These are phyloP conservation scores for Hipparchia sbordonii DNA, from an alignment of 2,888 invertebrate genomes.

Conservation along the genomic window DNA sequence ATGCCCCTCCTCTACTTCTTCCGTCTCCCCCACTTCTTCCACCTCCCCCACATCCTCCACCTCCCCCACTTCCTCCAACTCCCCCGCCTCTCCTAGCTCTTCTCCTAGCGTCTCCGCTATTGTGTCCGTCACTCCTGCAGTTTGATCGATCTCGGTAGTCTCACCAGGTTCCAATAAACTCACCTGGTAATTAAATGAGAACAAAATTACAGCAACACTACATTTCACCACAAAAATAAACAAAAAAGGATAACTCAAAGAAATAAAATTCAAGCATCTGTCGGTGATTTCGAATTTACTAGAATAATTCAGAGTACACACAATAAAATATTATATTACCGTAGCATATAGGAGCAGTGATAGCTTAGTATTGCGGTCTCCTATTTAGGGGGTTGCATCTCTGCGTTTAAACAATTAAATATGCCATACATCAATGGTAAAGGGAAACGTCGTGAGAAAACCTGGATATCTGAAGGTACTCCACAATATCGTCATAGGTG, in stretches of 20 bases:
- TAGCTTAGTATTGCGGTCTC: too few relatives aligned
- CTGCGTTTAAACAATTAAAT: too few relatives aligned
- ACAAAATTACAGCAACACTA: not conserved
- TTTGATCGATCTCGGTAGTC: conserved; percentile 1
- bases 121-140: conserved; percentile 34
- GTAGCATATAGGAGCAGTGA: too few relatives aligned
- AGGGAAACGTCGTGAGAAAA: too few relatives aligned
- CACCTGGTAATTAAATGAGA: conserved; percentile 33
- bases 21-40: conserved; percentile 20
- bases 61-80: conserved; percentile 13
- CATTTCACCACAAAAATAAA: not conserved
- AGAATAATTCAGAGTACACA: too few relatives aligned
- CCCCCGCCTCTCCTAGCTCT: conserved; percentile 39
- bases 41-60: conserved; percentile 44
- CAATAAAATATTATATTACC: too few relatives aligned
- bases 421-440: too few relatives aligned
- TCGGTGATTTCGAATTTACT: too few relatives aligned
- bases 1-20: conserved; percentile 45
- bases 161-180: conserved; percentile 35
- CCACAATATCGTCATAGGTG: too few relatives aligned
- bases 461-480: too few relatives aligned
- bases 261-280: too few relatives aligned
- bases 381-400: too few relatives aligned
- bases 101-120: conserved; percentile 19
- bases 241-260: not conserved